Evolutionary conservation across 2,113 vertebrate species (phyloP), one percentile per base, ranked within the genome.

Genomic region (Pelmatolapia mariae): DNA sequence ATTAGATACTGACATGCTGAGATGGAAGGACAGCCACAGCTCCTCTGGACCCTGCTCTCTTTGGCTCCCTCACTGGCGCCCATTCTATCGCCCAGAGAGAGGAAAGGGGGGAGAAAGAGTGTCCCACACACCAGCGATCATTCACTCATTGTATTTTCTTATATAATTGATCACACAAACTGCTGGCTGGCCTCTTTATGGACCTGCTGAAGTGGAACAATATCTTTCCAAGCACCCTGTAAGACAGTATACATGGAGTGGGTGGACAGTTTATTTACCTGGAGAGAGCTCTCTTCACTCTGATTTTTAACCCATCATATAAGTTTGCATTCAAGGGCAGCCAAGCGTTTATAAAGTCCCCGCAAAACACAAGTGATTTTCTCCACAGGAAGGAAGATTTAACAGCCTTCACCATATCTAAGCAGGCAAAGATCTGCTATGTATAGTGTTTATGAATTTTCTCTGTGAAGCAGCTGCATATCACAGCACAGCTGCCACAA

Each of bases 81-180:
- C 68, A 88, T 86, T 83, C 85, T 87, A 57, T 56, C n/a, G 57
- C 82, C 66, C 85, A 82, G 50, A 71, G 53, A 84, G 85, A 87
- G 54, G 4, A 66, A 66, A n/a, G 71, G 82, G 85, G 79, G 76
- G 71, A 63, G 31, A 63, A 4, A 78, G 73, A 92, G 87, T 88
- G 86, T 88, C 85, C 81, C 91, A 92, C 89, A 90, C 95, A 96
- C 94, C 96, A 96, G 95, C 93, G 92, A 94, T 84, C 84, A 89
- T 92, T 93, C 91, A 89, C 81, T 93, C 82, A 38, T 94, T 95
- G 90, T 93, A 90, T 87, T 92, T 84, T 91, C 85, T 89, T 83
- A 86, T 85, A 89, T 85, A 86, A 90, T 80, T 71, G 80, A 89
- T 93, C 71, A 73, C 85, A 87, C 83, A 89, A 78, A 80, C 89